Conservation (phyloP, 2,797 vertebrate genomes). For the Geotrypetes seraphini region DNA sequence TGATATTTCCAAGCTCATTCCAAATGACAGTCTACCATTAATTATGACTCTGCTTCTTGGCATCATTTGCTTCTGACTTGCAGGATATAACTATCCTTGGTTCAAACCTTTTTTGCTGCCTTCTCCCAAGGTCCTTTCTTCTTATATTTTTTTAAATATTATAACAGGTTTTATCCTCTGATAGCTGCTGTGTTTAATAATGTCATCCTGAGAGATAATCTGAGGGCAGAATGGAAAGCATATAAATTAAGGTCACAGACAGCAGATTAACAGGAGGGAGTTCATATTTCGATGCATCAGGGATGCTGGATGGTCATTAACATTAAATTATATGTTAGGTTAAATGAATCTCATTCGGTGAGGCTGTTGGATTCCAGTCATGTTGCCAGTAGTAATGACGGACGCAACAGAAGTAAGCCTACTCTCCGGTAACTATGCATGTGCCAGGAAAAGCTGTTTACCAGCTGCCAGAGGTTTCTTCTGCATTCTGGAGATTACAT, state of each 20-base stretch:
- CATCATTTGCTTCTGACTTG: no score
- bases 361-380: background rate
- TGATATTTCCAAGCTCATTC: no score
- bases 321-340: background rate
- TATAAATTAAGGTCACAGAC: no score
- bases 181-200: background rate
- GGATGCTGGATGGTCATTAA: background rate
- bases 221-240: background rate
- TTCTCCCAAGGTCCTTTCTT: background rate
- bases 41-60: no score
- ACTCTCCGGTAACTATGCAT: background rate
- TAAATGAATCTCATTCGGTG: background rate
- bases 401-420: background rate
- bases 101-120: background rate
- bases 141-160: no score
- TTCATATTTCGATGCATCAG: background rate
- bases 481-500: background rate
- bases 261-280: background rate
- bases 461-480: background rate
- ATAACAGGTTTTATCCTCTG: background rate
- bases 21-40: no score
- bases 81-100: no score
- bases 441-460: background rate
- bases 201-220: background rate
- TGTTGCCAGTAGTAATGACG: background rate